Conservation (phyloP, 1,140 invertebrate species). For the Piezodorus guildinii region DNA sequence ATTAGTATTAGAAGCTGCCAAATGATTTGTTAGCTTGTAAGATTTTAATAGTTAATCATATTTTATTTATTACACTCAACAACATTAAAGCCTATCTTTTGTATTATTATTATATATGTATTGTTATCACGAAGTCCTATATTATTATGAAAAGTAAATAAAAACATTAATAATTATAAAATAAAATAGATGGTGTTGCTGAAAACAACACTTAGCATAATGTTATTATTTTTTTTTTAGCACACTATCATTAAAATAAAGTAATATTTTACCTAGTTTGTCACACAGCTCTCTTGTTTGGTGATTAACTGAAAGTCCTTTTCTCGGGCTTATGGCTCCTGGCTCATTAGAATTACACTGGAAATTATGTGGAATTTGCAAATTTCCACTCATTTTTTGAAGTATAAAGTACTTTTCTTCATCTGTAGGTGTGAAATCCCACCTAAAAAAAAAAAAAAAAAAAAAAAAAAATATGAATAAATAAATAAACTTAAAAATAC, state of each 20-base stretch:
- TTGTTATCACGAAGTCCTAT: no score
- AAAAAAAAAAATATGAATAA: constrained; percentile 28
- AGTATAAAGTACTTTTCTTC: constrained; percentile 58
- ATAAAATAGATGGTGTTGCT: no score
- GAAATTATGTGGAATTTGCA: constrained; percentile 68
- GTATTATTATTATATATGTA: no score
- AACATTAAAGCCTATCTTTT: no score
- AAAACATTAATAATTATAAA: no score
- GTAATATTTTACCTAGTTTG: constrained; percentile 18
- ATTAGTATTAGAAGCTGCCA: no score
- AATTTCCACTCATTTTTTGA: constrained; percentile 50
- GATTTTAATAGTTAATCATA: no score
- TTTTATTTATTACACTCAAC: no score
- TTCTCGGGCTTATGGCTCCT: constrained; percentile 21
- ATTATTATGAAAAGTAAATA: no score
- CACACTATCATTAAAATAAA: background rate
- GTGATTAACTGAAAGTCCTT: constrained; percentile 12
- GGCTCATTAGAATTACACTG: constrained; percentile 46
- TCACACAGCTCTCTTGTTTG: constrained; percentile 18
- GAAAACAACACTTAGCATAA: no score
- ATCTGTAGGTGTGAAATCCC: constrained; percentile 58
- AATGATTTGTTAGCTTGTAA: no score
- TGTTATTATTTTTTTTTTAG: background rate
- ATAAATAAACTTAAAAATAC: background rate
- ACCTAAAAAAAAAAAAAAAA: constrained; percentile 39